Evolutionary conservation across 2,797 vertebrate species (phyloP).

Genomic region (Molothrus aeneus): DNA sequence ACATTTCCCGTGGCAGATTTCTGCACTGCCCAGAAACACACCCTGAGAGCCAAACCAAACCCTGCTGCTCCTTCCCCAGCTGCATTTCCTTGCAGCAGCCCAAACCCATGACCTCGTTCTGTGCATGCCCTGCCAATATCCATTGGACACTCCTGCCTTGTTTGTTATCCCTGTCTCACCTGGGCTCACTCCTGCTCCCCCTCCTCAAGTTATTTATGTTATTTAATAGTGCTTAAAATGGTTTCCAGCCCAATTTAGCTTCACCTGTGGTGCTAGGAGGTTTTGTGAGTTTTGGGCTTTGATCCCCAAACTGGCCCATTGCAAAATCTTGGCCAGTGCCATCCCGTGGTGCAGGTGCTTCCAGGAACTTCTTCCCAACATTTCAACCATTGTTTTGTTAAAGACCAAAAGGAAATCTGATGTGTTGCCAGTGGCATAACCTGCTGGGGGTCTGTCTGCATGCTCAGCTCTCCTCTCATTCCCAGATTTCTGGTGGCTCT

Average conservation of each 20-base stretch:
- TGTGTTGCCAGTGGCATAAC: not conserved
- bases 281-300: not conserved
- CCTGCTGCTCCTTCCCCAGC: not conserved
- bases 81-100: not conserved
- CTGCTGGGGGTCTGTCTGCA: not conserved
- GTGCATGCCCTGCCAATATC: not conserved
- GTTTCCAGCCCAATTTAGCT: not conserved
- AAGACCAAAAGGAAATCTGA: not conserved
- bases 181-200: not conserved
- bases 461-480: not conserved
- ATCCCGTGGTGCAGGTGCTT: not conserved
- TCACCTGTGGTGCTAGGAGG: not conserved
- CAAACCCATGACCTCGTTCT: not conserved
- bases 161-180: not conserved
- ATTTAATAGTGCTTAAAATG: not conserved
- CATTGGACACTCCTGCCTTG: not conserved
- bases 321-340: not conserved
- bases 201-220: not conserved
- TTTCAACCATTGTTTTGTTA: not conserved
- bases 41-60: not conserved
- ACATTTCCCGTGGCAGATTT: not conserved
- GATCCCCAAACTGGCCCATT: not conserved
- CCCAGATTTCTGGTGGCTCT: not conserved
- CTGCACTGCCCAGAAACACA: not conserved
- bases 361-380: not conserved